phyloP scores from a whole-genome alignment of 37 sponge, comb jelly and placozoan species.

The Halichondria panicea region DNA sequence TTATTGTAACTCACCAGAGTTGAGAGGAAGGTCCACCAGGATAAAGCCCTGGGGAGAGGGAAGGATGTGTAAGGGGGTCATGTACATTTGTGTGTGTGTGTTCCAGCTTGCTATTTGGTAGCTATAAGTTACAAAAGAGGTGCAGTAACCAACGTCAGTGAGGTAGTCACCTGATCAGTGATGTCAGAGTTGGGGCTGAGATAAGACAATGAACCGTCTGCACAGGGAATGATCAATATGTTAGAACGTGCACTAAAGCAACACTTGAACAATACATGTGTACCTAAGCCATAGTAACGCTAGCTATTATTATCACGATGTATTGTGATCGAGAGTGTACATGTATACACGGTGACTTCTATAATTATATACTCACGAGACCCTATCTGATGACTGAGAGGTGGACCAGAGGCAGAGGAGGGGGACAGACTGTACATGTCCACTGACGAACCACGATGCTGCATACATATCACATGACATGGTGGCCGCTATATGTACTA shows the following conservation, averaged over 20 bases:
- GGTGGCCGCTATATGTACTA: neutral
- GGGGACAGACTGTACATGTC: constrained; percentile 43
- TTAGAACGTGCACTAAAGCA: neutral
- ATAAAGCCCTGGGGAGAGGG: constrained; percentile 45
- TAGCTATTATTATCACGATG: no score
- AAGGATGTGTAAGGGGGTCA: neutral
- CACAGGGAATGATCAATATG: neutral
- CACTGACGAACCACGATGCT: constrained; percentile 28
- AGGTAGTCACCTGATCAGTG: constrained; percentile 40
- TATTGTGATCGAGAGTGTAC: neutral
- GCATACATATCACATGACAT: neutral
- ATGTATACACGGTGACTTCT: neutral
- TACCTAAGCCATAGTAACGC: no score
- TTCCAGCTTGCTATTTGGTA: neutral
- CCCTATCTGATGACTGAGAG: constrained; percentile 34
- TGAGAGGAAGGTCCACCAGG: constrained; percentile 34
- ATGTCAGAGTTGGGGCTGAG: constrained; percentile 33
- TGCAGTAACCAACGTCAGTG: neutral
- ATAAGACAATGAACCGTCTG: constrained; percentile 7
- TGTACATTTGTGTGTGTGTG: neutral
- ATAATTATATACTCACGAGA: no score
- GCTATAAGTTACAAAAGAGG: neutral
- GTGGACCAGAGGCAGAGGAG: constrained; percentile 61
- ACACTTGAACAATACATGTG: no score
- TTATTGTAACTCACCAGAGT: neutral